Evolutionary conservation across 1,140 invertebrate genomes (phyloP).

Genomic region (Plutomurus gul): DNA sequence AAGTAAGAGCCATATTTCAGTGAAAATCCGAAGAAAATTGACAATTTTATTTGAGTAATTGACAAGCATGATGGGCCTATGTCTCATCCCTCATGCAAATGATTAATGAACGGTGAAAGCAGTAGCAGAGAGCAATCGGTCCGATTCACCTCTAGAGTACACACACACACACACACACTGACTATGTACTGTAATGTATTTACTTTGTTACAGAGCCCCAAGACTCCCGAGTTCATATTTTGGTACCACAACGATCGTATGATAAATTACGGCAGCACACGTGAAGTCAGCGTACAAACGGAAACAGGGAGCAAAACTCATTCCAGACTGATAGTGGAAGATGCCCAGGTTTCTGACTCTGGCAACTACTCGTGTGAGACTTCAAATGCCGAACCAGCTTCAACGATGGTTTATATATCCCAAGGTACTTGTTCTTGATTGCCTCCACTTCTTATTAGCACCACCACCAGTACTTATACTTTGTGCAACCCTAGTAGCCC

Average conservation of each 20-base stretch:
- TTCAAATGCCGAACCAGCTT: slow-evolving; percentile 81
- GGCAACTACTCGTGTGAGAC: slow-evolving; percentile 81
- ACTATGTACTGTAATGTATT: background rate
- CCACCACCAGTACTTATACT: background rate
- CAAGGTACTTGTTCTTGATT: slow-evolving; percentile 66
- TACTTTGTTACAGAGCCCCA: slow-evolving; percentile 70
- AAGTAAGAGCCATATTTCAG: slow-evolving; percentile 34
- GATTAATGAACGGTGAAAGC: background rate
- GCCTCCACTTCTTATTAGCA: background rate
- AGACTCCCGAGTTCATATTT: slow-evolving; percentile 86
- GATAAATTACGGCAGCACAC: slow-evolving; percentile 86
- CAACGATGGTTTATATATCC: slow-evolving; percentile 85
- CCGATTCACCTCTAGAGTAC: no score
- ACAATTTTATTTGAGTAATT: slow-evolving; percentile 20
- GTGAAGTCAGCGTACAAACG: slow-evolving; percentile 77
- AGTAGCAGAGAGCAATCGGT: no score
- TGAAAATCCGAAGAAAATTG: slow-evolving; percentile 4
- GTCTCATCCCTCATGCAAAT: slow-evolving; percentile 4
- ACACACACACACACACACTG: no score
- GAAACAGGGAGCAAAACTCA: slow-evolving; percentile 80
- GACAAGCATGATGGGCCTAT: slow-evolving; percentile 7
- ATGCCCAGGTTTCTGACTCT: slow-evolving; percentile 81
- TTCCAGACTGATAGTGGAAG: slow-evolving; percentile 75
- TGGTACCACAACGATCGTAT: slow-evolving; percentile 90
- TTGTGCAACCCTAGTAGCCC: background rate